Evolutionary conservation across 2,888 invertebrate species (phyloP).

Genomic region (Hypomecis punctinalis): DNA sequence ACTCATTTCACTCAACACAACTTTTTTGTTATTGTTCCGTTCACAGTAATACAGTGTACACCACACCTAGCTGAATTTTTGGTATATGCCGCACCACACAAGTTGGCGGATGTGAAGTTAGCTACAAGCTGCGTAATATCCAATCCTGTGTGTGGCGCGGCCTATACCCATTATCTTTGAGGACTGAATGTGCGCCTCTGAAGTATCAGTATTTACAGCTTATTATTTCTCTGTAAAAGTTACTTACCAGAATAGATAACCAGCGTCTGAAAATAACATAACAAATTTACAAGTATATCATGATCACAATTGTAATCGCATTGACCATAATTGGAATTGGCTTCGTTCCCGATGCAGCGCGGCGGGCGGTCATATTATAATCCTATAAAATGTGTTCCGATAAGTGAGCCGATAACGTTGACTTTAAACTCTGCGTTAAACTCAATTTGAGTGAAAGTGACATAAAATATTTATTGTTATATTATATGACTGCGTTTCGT

Average conservation of each 20-base stretch:
- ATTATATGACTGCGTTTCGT: conserved; percentile 1
- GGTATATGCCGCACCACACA: no score
- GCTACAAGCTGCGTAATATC: no score
- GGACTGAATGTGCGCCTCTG: no score
- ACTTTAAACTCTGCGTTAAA: conserved; percentile 28
- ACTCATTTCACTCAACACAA: no score
- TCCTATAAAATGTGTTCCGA: conserved; percentile 35
- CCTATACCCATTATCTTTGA: no score
- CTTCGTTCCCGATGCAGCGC: conserved; percentile 14
- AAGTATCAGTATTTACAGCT: no score
- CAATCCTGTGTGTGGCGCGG: no score
- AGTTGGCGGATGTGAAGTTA: no score
- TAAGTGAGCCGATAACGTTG: conserved; percentile 34
- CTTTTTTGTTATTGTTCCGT: no score
- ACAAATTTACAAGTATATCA: conserved; percentile 11
- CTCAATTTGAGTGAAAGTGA: conserved; percentile 39
- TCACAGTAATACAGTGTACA: no score
- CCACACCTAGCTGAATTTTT: no score
- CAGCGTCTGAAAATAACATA: conserved; percentile 3
- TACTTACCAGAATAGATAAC: conserved; percentile 5
- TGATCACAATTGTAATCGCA: conserved; percentile 11
- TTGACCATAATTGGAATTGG: conserved; percentile 20
- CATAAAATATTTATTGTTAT: conserved; percentile 19
- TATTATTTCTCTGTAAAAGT: neutral
- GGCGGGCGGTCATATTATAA: conserved; percentile 32